Evolutionary conservation across 1,140 invertebrate genomes (phyloP).

Genomic region (Pseudomyrmex dendroicus): DNA sequence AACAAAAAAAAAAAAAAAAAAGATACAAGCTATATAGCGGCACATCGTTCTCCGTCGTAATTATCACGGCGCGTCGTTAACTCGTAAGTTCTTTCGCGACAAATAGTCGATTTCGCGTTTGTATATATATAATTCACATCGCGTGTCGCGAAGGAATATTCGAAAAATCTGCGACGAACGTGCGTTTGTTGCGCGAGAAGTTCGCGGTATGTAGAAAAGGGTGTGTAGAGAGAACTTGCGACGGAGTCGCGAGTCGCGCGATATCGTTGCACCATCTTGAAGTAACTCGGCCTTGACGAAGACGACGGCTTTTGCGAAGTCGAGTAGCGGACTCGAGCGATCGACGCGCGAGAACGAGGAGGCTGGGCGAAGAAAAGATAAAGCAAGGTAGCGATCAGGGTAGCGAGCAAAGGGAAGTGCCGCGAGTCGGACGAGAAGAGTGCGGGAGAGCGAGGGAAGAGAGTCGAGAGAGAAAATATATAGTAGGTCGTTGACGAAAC

Average conservation of each 20-base stretch:
- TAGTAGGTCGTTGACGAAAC: neutral
- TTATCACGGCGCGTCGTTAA: slow-evolving; percentile 12
- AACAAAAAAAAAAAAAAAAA: neutral
- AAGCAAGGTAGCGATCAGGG: slow-evolving; percentile 9
- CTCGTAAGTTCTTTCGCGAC: neutral
- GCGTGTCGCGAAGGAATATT: slow-evolving; percentile 4
- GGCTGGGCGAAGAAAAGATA: slow-evolving; percentile 27
- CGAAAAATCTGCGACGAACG: neutral
- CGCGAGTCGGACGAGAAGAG: neutral
- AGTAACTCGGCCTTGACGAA: slow-evolving; percentile 31
- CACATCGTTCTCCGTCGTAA: neutral
- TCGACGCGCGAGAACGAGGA: slow-evolving; percentile 19
- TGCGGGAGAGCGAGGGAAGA: neutral
- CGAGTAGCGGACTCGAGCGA: neutral
- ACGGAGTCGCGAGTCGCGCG: too few species aligned
- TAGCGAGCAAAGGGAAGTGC: slow-evolving; percentile 1
- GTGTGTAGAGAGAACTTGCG: neutral
- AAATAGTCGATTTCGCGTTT: neutral
- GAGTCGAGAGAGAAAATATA: neutral
- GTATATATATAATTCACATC: slow-evolving; percentile 6
- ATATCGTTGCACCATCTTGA: slow-evolving; percentile 22
- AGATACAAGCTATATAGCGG: neutral
- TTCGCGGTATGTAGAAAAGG: slow-evolving; percentile 5
- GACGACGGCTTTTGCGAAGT: slow-evolving; percentile 33
- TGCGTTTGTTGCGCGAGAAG: slow-evolving; percentile 31